Evolutionary conservation across 1,140 invertebrate species (phyloP).

Genomic region (Heliconius nattereri): DNA sequence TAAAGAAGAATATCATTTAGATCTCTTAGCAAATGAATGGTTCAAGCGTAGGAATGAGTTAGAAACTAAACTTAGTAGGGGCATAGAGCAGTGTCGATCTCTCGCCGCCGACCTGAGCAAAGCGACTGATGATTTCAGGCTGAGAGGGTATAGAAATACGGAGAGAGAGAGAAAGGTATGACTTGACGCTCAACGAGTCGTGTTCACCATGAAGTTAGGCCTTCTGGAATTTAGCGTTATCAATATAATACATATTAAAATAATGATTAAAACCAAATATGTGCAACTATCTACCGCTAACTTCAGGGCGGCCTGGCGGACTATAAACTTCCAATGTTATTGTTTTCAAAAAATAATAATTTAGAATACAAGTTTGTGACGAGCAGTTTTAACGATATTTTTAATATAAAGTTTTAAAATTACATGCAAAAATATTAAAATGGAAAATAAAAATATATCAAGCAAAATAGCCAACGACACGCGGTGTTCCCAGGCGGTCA

Average conservation of each 20-base stretch:
- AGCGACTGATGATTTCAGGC: conserved; percentile 66
- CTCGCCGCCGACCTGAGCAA: conserved; percentile 60
- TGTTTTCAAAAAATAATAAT: no score
- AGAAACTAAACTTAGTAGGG: conserved; percentile 54
- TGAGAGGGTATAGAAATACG: conserved; percentile 60
- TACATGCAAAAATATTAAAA: background rate
- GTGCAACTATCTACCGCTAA: no score
- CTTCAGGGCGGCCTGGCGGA: no score
- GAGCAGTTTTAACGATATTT: no score
- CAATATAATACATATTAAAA: no score
- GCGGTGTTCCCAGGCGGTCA: conserved; percentile 48
- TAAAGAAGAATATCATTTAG: conserved; percentile 71
- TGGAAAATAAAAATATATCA: background rate
- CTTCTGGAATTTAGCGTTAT: no score
- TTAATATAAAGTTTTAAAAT: no score
- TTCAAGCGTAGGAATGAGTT: conserved; percentile 53
- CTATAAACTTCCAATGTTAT: no score
- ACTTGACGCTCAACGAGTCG: no score
- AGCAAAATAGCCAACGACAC: conserved; percentile 27
- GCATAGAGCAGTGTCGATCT: conserved; percentile 63
- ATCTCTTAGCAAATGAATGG: conserved; percentile 64
- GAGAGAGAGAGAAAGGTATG: conserved; percentile 66
- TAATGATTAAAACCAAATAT: no score
- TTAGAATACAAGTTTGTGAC: no score
- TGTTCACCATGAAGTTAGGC: no score